Base-by-base conservation (phyloP, 92 coral and sea anemone genomes). In the Epizoanthus illoricatus region DNA sequence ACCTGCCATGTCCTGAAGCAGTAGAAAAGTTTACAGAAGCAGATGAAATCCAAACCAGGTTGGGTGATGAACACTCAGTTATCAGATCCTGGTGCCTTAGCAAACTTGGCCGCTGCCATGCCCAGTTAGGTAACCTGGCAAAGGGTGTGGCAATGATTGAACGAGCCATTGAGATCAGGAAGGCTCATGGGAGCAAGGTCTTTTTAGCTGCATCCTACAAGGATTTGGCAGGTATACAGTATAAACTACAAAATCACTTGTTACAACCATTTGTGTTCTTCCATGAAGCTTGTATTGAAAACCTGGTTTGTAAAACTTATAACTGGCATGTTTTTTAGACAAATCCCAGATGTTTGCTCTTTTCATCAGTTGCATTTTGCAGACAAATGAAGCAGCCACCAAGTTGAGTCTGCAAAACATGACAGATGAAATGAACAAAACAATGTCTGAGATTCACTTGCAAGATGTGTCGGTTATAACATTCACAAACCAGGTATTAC, bases 1-100 rank as follows among this genome's bases (percentile, higher is more conserved):
- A 89, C 71, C 91, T 90, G 54, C 99, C 99, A 10, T 97, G 99
- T 55, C 98, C 99, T 7, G 60, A 89, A 1, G 99, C 99, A 18
- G 97, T 92, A 3, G 65, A 88, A 78, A 90, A 85, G 89, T 97
- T 97, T 84, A 84, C 89, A 58, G 90, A 94, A 83, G 99, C 99
- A 3, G 86, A 90, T 71, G 81, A 75, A 69, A 86, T 93, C 62
- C 97, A 90, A 81, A 75, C 75, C 3, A 73, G 47, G 17, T 97
- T 97, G 33, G 97, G 97, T 39, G 92, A 91, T 67, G 89, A 92
- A 40, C 84, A 91, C 33, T 90, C 92, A 0, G 61, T 61, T 16
- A 85, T 85, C 15, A 93, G 94, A 85, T 92, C 97, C 1, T 90
- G 90, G 80, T 93, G 98, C 41, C 69, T 93, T 72, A 91, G 89